Conservation (phyloP, 2,797 vertebrate genomes). For the Serranus cabrilla region DNA sequence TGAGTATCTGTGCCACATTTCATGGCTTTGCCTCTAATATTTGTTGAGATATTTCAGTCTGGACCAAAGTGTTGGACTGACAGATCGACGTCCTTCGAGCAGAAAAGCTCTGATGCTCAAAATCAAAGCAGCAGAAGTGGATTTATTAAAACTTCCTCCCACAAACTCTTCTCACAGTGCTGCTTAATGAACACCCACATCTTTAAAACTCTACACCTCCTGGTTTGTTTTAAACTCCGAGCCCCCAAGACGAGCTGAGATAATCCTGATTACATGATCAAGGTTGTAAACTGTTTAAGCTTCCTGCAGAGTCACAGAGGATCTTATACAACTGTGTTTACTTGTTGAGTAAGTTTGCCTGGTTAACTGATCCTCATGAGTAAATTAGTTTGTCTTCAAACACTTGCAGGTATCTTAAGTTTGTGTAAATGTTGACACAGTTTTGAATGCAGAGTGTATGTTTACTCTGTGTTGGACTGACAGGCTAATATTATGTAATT, state of each 20-base stretch:
- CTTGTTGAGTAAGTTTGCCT: background rate
- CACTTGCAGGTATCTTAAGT: background rate
- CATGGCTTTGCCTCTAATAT: background rate
- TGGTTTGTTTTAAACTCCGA: background rate
- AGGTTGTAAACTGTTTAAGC: background rate
- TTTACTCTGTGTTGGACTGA: conserved; percentile 5
- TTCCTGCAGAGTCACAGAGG: background rate
- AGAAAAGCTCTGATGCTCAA: background rate
- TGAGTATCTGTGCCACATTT: background rate
- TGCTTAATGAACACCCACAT: background rate
- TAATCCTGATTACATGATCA: conserved; percentile 27
- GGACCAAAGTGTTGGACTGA: background rate
- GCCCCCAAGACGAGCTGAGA: background rate
- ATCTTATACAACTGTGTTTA: background rate
- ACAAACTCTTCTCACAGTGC: too few species aligned
- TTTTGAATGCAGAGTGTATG: background rate
- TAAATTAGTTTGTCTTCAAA: background rate
- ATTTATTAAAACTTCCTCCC: too few species aligned
- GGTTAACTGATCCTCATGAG: background rate
- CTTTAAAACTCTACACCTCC: background rate
- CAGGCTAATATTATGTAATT: background rate
- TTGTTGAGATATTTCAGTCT: background rate
- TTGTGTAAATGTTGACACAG: background rate
- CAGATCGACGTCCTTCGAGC: background rate
- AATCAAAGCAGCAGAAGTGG: background rate